Percentiles rank a stretch among this genome's conserved stretches.
These are phyloP conservation scores for Eutolmus rufibarbis DNA, from an alignment of 2,888 invertebrate species.

Conservation along the genomic window DNA sequence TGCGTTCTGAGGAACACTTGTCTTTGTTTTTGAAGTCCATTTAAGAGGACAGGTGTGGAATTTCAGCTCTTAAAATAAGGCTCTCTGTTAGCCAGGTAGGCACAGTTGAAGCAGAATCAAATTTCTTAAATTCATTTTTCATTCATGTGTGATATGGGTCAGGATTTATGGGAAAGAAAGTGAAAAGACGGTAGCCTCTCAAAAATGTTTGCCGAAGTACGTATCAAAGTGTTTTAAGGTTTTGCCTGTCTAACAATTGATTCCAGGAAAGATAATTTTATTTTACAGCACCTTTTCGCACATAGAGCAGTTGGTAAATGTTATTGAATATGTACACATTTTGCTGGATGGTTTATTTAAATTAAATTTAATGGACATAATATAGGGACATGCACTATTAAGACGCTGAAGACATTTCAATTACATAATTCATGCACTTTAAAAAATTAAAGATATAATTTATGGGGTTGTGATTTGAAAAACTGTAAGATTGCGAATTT, in stretches of 20 bases:
- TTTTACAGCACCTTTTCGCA: too few relatives aligned
- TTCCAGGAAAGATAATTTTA: too few relatives aligned
- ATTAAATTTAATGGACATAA: too few relatives aligned
- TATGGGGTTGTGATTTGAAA: too few relatives aligned
- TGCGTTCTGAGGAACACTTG: background rate
- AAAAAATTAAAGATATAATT: too few relatives aligned
- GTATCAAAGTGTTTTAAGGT: background rate
- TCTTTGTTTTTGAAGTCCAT: background rate
- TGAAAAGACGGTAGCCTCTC: background rate
- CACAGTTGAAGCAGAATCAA: background rate
- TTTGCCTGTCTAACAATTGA: background rate
- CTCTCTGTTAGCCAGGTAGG: background rate
- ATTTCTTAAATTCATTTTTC: background rate
- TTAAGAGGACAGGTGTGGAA: background rate
- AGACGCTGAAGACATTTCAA: too few relatives aligned
- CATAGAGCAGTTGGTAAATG: too few relatives aligned
- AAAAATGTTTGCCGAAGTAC: background rate
- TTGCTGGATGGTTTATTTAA: too few relatives aligned
- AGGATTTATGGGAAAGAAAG: background rate
- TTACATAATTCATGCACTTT: too few relatives aligned
- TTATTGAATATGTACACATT: too few relatives aligned
- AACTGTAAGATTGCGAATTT: too few relatives aligned
- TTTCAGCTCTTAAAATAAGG: background rate
- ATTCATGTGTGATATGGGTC: background rate
- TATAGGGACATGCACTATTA: too few relatives aligned